A percentile compares a stretch with the other conserved stretches of the same genome.
Conservation (phyloP, 2,797 vertebrate genomes). For the Pseudotriccus pelzelni region DNA sequence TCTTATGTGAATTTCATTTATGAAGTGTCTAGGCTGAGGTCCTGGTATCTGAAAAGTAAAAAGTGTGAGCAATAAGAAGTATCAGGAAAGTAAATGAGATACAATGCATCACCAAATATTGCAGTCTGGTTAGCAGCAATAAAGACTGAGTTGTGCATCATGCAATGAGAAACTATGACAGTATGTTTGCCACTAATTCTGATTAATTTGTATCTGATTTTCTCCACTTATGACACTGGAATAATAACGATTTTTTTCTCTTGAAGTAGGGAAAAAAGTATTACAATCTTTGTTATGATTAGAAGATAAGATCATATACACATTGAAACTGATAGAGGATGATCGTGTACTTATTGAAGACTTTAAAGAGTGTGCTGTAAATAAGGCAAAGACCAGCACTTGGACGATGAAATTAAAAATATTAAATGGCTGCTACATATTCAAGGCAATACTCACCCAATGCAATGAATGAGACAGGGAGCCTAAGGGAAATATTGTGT, state of each 20-base stretch:
- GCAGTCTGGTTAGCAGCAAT: not conserved
- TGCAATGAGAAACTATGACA: not conserved
- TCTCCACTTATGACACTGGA: not conserved
- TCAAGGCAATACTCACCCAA: not conserved
- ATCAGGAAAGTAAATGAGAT: not conserved
- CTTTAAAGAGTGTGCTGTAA: not conserved
- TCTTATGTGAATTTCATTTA: not conserved
- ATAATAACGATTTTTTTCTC: not conserved
- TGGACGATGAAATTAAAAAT: conserved; percentile 25
- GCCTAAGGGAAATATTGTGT: not conserved
- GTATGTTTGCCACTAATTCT: not conserved
- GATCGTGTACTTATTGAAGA: not conserved
- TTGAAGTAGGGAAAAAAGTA: not conserved
- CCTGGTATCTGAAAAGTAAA: not conserved
- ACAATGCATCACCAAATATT: not conserved
- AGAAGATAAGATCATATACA: not conserved
- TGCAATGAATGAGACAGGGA: not conserved
- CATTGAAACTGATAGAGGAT: not conserved
- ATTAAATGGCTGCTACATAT: not conserved
- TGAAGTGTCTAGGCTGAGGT: not conserved
- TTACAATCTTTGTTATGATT: not conserved
- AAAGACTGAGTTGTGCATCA: not conserved
- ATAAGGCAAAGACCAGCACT: not conserved
- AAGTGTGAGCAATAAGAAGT: not conserved
- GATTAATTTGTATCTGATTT: not conserved